Conservation (phyloP, 2,113 vertebrate genomes). For the Malurus melanocephalus region DNA sequence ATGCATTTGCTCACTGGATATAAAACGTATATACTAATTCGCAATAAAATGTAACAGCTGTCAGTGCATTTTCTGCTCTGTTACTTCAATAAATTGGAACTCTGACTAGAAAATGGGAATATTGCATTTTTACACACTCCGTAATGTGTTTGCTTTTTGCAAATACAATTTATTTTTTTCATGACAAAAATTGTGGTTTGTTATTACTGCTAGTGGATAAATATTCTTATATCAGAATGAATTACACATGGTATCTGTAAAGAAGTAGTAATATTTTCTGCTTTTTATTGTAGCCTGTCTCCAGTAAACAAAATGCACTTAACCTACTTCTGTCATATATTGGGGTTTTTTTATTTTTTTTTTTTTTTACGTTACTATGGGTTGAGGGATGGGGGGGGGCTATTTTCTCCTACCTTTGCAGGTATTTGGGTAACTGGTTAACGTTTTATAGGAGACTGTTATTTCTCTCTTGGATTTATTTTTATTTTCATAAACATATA, state of each 20-base stretch:
- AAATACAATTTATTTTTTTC: conserved; percentile 93
- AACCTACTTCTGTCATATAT: conserved; percentile 78
- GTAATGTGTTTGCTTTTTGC: conserved; percentile 84
- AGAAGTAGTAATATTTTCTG: conserved; percentile 80
- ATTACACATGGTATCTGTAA: conserved; percentile 82
- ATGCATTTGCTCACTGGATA: conserved; percentile 86
- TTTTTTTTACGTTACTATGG: neutral
- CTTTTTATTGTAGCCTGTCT: conserved; percentile 79
- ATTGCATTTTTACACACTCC: conserved; percentile 87
- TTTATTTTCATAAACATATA: conserved; percentile 42
- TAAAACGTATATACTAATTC: conserved; percentile 98
- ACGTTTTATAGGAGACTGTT: conserved; percentile 12
- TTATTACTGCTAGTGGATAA: conserved; percentile 87
- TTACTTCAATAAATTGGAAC: conserved; percentile 99
- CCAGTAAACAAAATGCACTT: conserved; percentile 83
- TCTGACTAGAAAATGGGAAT: conserved; percentile 90
- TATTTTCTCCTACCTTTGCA: no score
- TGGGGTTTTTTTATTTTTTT: neutral
- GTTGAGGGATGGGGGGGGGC: neutral
- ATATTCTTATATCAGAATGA: conserved; percentile 84
- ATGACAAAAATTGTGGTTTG: conserved; percentile 84
- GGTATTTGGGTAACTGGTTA: conserved; percentile 44
- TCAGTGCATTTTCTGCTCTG: conserved; percentile 99
- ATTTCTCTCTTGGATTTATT: conserved; percentile 18
- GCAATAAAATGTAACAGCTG: conserved; percentile 99